Conservation (phyloP, 2,113 vertebrate genomes). For the Piprites chloris region DNA sequence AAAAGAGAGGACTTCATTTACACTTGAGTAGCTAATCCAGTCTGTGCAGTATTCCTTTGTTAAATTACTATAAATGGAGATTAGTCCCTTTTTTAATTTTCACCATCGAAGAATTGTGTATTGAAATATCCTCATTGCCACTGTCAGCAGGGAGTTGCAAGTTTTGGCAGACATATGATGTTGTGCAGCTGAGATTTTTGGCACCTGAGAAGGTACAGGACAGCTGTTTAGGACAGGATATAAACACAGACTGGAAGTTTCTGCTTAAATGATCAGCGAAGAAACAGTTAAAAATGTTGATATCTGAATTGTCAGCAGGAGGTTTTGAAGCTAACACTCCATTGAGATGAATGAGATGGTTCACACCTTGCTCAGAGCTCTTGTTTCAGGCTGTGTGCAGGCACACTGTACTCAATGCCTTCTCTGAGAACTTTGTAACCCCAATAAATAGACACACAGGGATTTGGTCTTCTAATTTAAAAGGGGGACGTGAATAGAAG, state of each 20-base stretch:
- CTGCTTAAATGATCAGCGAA: not conserved
- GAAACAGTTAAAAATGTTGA: constrained; percentile 15
- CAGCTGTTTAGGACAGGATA: not conserved
- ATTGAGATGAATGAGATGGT: constrained; percentile 13
- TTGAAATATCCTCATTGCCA: not conserved
- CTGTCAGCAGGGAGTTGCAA: constrained; percentile 22
- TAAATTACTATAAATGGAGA: not conserved
- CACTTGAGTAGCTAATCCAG: not conserved
- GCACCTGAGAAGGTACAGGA: constrained; percentile 15
- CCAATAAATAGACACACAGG: not conserved
- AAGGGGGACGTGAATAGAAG: not conserved
- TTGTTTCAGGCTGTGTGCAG: not conserved
- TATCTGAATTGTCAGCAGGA: constrained; percentile 1
- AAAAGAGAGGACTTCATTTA: not conserved
- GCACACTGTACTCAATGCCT: not conserved
- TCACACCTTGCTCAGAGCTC: constrained; percentile 29
- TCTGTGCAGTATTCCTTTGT: not conserved
- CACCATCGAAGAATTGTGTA: not conserved
- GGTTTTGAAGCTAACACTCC: not conserved
- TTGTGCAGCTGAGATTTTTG: constrained; percentile 47
- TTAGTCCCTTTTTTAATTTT: not conserved
- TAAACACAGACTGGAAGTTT: not conserved
- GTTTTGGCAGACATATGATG: not conserved
- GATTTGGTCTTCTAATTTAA: not conserved
- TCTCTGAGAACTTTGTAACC: not conserved